Conservation (phyloP, 2,113 vertebrate genomes). For the Spea bombifrons region DNA sequence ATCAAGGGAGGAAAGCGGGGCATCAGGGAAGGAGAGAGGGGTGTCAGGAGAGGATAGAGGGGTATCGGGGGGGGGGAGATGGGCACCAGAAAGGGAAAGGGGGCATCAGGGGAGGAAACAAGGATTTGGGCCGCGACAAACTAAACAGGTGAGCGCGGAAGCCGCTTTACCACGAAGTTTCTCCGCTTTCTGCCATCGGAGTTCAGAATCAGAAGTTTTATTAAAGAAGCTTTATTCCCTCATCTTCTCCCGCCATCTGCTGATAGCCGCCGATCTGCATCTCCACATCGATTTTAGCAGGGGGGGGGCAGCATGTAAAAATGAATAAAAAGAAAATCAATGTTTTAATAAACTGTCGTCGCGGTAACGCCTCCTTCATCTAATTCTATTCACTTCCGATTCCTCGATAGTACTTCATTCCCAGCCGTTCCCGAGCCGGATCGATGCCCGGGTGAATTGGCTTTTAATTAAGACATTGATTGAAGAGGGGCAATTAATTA, state of each 20-base stretch:
- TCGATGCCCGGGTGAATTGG: slow-evolving; percentile 28
- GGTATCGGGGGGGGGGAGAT: no score
- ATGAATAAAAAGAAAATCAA: slow-evolving; percentile 39
- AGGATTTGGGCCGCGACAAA: no score
- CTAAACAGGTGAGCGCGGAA: no score
- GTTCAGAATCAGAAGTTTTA: no score
- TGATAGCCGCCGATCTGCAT: slow-evolving; percentile 22
- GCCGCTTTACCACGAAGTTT: no score
- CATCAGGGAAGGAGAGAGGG: no score
- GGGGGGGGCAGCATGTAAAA: not conserved
- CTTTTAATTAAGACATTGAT: slow-evolving; percentile 45
- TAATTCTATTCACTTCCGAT: slow-evolving; percentile 37
- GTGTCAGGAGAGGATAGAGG: no score
- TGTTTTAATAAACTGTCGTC: slow-evolving; percentile 40
- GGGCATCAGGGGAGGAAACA: no score
- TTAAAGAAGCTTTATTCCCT: no score
- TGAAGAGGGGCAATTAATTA: slow-evolving; percentile 39
- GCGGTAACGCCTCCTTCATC: slow-evolving; percentile 32
- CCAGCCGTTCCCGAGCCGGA: slow-evolving; percentile 34
- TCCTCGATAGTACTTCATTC: slow-evolving; percentile 24
- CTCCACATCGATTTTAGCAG: slow-evolving; percentile 6
- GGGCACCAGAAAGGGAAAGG: no score
- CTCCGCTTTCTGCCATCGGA: no score
- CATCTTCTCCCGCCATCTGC: not conserved
- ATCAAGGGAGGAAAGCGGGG: no score